These are phyloP conservation scores for Fregetta grallaria DNA, from an alignment of 2,113 vertebrate genomes.

Conservation along the genomic window DNA sequence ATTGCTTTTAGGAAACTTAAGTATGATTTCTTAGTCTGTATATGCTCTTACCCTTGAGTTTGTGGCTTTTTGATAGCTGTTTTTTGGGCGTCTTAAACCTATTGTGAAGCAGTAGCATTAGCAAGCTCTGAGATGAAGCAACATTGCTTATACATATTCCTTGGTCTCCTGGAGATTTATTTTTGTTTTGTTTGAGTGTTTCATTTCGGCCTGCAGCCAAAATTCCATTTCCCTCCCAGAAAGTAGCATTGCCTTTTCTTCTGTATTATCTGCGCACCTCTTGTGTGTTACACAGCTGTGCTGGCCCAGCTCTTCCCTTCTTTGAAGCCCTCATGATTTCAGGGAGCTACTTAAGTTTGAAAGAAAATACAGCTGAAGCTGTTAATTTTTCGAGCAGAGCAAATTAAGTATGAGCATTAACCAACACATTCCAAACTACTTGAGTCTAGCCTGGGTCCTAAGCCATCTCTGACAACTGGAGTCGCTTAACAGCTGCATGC, in stretches of 20 bases:
- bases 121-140: neutral
- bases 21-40: neutral
- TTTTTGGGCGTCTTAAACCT: neutral
- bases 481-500: neutral
- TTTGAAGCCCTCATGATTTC: neutral
- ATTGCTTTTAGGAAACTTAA: neutral
- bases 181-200: neutral
- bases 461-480: neutral
- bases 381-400: neutral
- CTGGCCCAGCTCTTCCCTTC: neutral
- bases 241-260: neutral
- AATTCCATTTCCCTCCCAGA: neutral
- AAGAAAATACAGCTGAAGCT: neutral
- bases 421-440: neutral
- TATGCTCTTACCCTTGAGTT: neutral
- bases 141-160: neutral
- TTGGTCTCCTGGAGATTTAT: neutral
- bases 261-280: rapidly evolving
- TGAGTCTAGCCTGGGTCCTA: neutral
- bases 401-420: neutral
- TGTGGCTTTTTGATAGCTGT: neutral
- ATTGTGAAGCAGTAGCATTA: neutral
- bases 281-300: neutral
- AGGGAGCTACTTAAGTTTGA: neutral
- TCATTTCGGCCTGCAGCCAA: neutral